Percentiles rank a stretch among this genome's conserved stretches.
These are phyloP conservation scores for Platynereis dumerilii DNA, from an alignment of 2,888 invertebrate species.

Conservation along the genomic window DNA sequence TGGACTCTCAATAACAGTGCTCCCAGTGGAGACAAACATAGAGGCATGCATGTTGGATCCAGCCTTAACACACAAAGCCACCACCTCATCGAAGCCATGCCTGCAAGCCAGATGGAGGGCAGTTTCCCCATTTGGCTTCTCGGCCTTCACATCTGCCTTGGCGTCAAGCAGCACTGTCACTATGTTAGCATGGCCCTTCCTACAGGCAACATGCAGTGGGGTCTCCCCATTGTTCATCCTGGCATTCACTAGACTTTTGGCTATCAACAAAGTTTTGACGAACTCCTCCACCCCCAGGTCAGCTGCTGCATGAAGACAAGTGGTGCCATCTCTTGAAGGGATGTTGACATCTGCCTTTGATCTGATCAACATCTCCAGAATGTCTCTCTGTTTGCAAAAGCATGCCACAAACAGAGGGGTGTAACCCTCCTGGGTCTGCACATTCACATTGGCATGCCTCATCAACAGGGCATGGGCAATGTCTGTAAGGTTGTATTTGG, in stretches of 20 bases:
- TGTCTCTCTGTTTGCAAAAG: constrained; percentile 24
- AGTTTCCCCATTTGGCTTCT: constrained; percentile 23
- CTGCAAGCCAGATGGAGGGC: constrained; percentile 31
- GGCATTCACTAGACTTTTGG: constrained; percentile 20
- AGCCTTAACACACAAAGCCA: constrained; percentile 9
- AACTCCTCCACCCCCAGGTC: constrained; percentile 28
- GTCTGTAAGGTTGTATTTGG: constrained; percentile 28
- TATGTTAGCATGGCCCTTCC: constrained; percentile 34
- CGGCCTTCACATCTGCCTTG: constrained; percentile 21
- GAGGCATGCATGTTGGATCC: constrained; percentile 21
- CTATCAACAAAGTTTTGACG: constrained; percentile 16
- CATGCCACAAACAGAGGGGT: constrained; percentile 31
- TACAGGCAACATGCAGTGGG: constrained; percentile 40
- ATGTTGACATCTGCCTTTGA: constrained; percentile 22
- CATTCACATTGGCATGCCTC: constrained; percentile 15
- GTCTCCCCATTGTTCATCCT: constrained; percentile 31
- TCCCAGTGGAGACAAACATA: constrained; percentile 9
- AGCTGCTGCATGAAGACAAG: constrained; percentile 24
- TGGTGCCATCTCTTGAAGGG: constrained; percentile 24
- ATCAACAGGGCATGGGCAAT: constrained; percentile 16
- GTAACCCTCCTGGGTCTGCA: constrained; percentile 22
- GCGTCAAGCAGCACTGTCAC: constrained; percentile 16
- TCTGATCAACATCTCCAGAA: constrained; percentile 18
- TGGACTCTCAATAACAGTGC: neutral
- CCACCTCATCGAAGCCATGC: constrained; percentile 23